Evolutionary conservation across 2,888 invertebrate genomes (phyloP).

Genomic region (Erannis defoliaria): DNA sequence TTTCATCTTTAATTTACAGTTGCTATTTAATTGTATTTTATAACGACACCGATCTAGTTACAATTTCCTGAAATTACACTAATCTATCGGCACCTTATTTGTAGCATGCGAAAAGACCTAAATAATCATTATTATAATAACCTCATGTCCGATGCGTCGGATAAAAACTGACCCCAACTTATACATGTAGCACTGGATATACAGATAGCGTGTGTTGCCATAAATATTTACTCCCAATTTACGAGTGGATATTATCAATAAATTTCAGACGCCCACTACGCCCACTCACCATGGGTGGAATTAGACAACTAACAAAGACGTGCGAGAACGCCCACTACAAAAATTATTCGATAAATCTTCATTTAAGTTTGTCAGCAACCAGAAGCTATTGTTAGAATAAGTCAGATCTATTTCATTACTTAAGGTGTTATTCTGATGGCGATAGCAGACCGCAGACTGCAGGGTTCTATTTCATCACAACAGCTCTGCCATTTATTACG

Average conservation of each 20-base stretch:
- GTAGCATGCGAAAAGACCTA: no score
- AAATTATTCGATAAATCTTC: constrained; percentile 27
- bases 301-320: not conserved
- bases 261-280: not conserved
- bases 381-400: constrained; percentile 18
- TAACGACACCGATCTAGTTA: no score
- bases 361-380: constrained; percentile 15
- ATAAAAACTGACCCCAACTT: no score
- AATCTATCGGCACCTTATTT: no score
- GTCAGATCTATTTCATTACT: constrained; percentile 52
- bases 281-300: not conserved
- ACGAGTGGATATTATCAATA: constrained; percentile 24
- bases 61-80: no score
- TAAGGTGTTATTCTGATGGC: constrained; percentile 24
- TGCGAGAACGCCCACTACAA: not conserved
- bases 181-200: no score
- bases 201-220: constrained; percentile 24
- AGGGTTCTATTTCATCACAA: constrained; percentile 7
- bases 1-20: no score
- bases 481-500: no score
- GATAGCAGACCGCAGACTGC: not conserved
- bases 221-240: constrained; percentile 47
- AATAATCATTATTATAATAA: no score
- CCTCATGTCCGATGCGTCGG: no score
- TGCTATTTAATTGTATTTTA: no score